These are phyloP conservation scores for Knipowitschia caucasica DNA, from an alignment of 2,797 vertebrate species.

Conservation along the genomic window DNA sequence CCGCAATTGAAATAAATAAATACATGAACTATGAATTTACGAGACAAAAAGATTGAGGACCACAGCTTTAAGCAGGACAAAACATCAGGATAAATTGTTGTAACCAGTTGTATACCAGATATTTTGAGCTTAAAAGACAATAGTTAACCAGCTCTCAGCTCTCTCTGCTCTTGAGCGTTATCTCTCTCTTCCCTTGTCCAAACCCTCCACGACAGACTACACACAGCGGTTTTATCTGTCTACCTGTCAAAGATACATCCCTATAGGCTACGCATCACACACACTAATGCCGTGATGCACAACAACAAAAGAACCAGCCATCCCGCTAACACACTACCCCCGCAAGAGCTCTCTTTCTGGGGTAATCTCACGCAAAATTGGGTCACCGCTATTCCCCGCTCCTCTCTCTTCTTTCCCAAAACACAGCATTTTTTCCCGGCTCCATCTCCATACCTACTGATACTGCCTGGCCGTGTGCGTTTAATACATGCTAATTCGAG, in stretches of 20 bases:
- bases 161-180: too few species aligned
- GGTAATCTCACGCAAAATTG: conserved; percentile 72
- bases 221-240: neutral
- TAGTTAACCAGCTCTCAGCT: too few species aligned
- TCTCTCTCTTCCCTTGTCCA: neutral
- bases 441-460: neutral
- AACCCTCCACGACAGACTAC: neutral
- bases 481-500: conserved; percentile 9
- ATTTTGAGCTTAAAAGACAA: too few species aligned
- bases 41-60: too few species aligned
- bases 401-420: conserved; percentile 8
- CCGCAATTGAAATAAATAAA: too few species aligned
- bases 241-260: conserved; percentile 13
- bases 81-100: too few species aligned
- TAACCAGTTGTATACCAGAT: too few species aligned
- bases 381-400: conserved; percentile 65
- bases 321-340: conserved; percentile 31
- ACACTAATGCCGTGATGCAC: conserved; percentile 56
- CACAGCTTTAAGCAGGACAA: too few species aligned
- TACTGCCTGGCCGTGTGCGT: conserved; percentile 13
- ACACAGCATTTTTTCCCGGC: conserved; percentile 14
- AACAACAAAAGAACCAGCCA: conserved; percentile 61
- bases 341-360: conserved; percentile 50
- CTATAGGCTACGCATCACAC: conserved; percentile 1
- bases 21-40: too few species aligned